Evolutionary conservation across 2,113 vertebrate genomes (phyloP), one percentile per base, ranked within the genome.

Genomic region (Thamnophis sirtalis): DNA sequence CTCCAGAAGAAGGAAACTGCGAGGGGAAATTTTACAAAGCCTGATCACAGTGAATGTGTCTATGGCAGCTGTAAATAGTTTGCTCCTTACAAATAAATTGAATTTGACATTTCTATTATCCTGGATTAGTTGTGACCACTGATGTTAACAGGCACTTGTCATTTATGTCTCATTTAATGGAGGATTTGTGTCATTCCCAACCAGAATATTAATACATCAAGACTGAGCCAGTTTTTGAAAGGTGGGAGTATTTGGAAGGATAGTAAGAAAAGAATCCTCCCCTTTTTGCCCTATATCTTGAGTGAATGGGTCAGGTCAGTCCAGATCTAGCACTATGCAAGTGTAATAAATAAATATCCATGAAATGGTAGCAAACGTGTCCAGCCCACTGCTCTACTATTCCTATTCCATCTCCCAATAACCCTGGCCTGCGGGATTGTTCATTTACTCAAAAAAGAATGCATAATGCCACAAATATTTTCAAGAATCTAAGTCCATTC

Each of bases 71-170:
- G 50, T 91, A 91, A 91, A 60, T 60, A 86, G 90, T 51, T 60
- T n/a, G 55, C 60, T 91, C 84, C 90, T 51, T 63, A 60, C 51
- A 91, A 60, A 91, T 86, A 91, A 91, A 91, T 86, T 91, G 90
- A 86, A 86, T 91, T 86, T 91, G 90, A 86, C 90, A 91, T 49
- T 91, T 50, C 84, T 86, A 91, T 91, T 91, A 91, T 60, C 84
- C 55, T n/a, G 55, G 84, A 91, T 91, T 91, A 91, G 90, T 49
- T 51, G 84, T 58, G 43, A 86, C 84, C 84, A 60, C 33, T 58
- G 90, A 91, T 50, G 90, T 86, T 60, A 91, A 91, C 43, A 51
- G 55, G 84, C 84, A 63, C 6, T 86, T 86, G 90, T 91, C 84
- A 86, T 63, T 91, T 91, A 86, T n/a, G 55, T 60, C 90, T 91